Evolutionary conservation across 2,888 invertebrate genomes (phyloP), one percentile per base, ranked within the genome.

Genomic region (Sarcophaga variegata): DNA sequence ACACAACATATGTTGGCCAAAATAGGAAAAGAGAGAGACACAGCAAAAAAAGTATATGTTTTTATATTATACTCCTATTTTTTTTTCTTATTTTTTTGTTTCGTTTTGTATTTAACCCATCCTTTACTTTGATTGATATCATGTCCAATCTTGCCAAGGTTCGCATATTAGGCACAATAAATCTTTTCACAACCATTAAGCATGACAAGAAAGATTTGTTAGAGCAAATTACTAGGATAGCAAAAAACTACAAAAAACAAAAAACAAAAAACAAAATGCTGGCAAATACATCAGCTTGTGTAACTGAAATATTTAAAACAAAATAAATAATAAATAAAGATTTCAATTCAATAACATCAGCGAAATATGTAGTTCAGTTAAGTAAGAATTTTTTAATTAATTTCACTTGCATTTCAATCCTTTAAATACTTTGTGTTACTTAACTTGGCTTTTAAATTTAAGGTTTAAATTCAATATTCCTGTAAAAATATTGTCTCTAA

Each of bases 81-180:
- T 64, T 64, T 49, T 8, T 12, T 25, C 11, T 59, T 22, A 22
- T 59, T 22, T 59, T 22, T 22, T 54, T 59, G 64, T 74, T 81
- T 62, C 47, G 1, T 62, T 62, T 20, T 62, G n/a, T 62, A 20
- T 62, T 62, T 62, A 67, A 69, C 75, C 64, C 83, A 84, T 87
- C 77, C 86, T 87, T 83, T 81, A 81, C 84, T 79, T 84, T 87
- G 84, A 87, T 87, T 87, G 84, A 87, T 87, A 87, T 82, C 84
- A 79, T 81, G 81, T 84, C 84, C 79, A 84, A 71, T 81, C 71
- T 70, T 78, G 87, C 87, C 70, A 84, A 83, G 87, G 74, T 87
- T 87, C 84, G 79, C 81, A 81, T 84, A 87, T 87, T 87, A 71
- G 83, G 79, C 81, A 63, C 87, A 37, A 87, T 87, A 87, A 87